Percentiles rank a stretch among this genome's conserved stretches.
These are phyloP conservation scores for Probosciger aterrimus DNA, from an alignment of 2,113 vertebrate species.

Conservation along the genomic window DNA sequence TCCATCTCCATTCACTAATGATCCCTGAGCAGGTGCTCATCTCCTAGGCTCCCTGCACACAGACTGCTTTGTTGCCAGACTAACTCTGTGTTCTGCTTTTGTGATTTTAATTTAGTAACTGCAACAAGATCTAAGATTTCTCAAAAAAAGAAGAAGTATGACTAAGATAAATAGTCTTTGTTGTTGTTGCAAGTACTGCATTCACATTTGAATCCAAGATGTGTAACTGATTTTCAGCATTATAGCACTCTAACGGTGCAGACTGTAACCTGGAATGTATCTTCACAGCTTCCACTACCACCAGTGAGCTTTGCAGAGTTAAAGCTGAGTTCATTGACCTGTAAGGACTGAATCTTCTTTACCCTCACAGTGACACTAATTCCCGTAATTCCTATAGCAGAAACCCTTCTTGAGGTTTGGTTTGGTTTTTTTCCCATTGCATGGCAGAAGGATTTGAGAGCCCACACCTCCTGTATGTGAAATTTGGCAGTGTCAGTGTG, in stretches of 20 bases:
- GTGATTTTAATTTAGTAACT: neutral
- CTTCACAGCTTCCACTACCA: neutral
- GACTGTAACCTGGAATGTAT: neutral
- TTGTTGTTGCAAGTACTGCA: neutral
- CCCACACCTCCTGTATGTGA: neutral
- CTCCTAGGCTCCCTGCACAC: neutral
- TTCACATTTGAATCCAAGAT: neutral
- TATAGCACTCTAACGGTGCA: neutral
- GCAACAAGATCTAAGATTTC: neutral
- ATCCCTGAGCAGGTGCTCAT: constrained; percentile 22
- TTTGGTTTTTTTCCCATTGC: neutral
- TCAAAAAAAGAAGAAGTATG: neutral
- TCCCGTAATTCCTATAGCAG: neutral
- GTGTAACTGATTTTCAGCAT: neutral
- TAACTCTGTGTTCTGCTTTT: neutral
- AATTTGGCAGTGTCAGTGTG: neutral
- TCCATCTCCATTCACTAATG: neutral
- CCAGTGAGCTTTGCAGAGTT: neutral
- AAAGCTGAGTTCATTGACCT: neutral
- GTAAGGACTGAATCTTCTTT: neutral
- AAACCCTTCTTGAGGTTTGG: neutral
- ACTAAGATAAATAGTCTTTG: neutral
- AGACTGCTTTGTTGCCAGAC: neutral
- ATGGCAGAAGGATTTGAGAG: neutral
- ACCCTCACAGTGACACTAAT: neutral